Evolutionary conservation across 2,113 vertebrate species (phyloP), one percentile per base, ranked within the genome.

Genomic region (Ceyx cyanopectus): DNA sequence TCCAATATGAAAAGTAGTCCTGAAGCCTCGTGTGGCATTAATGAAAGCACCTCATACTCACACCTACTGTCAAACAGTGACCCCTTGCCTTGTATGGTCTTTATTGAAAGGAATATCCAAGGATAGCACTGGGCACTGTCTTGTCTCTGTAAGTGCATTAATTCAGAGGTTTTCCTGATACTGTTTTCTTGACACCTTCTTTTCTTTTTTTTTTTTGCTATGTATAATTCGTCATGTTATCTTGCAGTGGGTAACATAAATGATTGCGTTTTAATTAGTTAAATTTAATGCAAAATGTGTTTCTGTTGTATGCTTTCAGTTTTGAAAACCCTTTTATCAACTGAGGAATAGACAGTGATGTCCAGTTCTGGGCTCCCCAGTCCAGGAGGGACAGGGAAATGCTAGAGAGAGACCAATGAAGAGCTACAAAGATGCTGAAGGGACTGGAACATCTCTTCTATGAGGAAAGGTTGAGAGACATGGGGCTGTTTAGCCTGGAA

Each of bases 61-160:
- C 12, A 48, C 58, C 12, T 0, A 0, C 61, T 74, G 32, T 16
- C 53, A 41, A 22, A 30, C 6, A 51, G 10, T 12, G 10, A 5
- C 7, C 12, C 4, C 7, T 68, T 24, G 13, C n/a, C 41, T 40
- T 48, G 7, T 30, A 4, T 1, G 5, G 27, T 21, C 32, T 46
- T 75, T 51, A 30, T 0, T 63, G 57, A 48, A 68, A 60, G 50
- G 3, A 63, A 84, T 66, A 34, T n/a, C 27, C 8, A 61, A 45
- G 21, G 23, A 19, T 77, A 51, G 46, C 79, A 46, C 4, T 21
- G 24, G 11, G 7, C 40, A 45, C 27, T 56, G 5, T 37, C 32
- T 63, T 80, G 12, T 2, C 20, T 53, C 22, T 54, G 2, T 40
- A 46, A 66, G 16, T 69, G 19, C 9, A 9, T 70, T 48, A 22